phyloP scores from a whole-genome alignment of 2,888 invertebrate genomes.

The Heteropelma amictum region DNA sequence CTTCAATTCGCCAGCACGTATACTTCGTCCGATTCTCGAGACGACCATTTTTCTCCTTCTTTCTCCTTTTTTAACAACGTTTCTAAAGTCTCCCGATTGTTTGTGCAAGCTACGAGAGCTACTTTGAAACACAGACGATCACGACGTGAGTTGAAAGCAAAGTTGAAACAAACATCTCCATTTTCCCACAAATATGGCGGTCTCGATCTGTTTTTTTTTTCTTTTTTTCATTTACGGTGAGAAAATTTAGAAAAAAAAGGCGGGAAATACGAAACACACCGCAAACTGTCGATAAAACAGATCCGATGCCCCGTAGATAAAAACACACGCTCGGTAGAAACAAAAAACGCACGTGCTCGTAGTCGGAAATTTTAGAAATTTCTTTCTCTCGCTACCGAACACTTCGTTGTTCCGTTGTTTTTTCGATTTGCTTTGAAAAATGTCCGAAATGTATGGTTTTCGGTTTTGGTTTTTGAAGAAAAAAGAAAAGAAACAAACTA shows the following conservation, averaged over 20 bases:
- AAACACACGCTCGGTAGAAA: no score
- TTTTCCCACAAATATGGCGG: neutral
- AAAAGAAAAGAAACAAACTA: no score
- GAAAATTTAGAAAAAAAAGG: no score
- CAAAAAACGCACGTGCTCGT: constrained; percentile 43
- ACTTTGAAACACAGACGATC: constrained; percentile 74
- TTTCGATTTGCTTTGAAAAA: neutral
- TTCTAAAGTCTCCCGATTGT: constrained; percentile 63
- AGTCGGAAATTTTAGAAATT: constrained; percentile 6
- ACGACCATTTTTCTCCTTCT: neutral
- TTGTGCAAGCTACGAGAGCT: constrained; percentile 76
- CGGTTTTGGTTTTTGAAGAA: neutral
- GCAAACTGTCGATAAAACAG: no score
- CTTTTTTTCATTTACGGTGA: no score
- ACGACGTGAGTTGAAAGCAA: constrained; percentile 76
- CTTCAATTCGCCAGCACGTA: neutral
- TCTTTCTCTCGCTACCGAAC: neutral
- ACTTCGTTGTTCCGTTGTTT: no score
- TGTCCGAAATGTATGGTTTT: neutral
- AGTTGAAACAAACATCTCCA: constrained; percentile 4
- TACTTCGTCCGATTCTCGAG: neutral
- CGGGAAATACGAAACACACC: no score
- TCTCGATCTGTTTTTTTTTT: neutral
- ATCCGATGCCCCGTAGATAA: neutral
- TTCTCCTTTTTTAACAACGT: neutral